These are phyloP conservation scores for Canis aureus DNA, from an alignment of 2,113 vertebrate genomes.

Conservation along the genomic window DNA sequence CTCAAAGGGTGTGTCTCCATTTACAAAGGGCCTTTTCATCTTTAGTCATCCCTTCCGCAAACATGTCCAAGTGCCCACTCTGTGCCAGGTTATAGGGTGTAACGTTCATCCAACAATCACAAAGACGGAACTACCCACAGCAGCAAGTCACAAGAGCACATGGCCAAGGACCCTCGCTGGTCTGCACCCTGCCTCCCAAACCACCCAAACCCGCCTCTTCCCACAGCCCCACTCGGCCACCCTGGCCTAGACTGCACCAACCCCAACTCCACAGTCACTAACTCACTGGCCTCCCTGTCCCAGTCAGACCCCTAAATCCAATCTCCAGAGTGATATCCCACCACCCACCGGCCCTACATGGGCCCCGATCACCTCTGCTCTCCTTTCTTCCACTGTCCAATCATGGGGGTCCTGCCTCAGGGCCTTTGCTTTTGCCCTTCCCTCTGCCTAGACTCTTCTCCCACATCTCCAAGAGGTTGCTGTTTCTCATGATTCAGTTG, in stretches of 20 bases:
- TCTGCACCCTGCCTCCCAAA: background rate
- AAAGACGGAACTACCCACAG: background rate
- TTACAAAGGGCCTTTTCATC: constrained; percentile 42
- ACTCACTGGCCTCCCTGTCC: background rate
- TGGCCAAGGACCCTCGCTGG: background rate
- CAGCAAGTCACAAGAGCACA: background rate
- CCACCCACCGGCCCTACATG: background rate
- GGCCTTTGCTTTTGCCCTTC: background rate
- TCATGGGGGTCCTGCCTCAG: background rate
- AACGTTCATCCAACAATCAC: background rate
- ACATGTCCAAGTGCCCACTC: background rate
- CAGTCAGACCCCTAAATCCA: background rate
- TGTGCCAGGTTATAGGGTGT: background rate
- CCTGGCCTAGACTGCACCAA: no score
- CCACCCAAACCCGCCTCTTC: background rate
- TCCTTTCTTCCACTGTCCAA: background rate
- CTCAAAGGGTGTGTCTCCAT: background rate
- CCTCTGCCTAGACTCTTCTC: background rate
- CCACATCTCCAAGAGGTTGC: background rate
- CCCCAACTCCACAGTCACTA: background rate
- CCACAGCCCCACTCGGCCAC: no score
- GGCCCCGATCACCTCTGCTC: accelerated
- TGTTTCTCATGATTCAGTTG: background rate
- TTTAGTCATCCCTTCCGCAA: background rate
- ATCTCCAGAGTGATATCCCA: background rate